Conservation (phyloP, 2,113 vertebrate species). For the Tetrao urogallus region DNA sequence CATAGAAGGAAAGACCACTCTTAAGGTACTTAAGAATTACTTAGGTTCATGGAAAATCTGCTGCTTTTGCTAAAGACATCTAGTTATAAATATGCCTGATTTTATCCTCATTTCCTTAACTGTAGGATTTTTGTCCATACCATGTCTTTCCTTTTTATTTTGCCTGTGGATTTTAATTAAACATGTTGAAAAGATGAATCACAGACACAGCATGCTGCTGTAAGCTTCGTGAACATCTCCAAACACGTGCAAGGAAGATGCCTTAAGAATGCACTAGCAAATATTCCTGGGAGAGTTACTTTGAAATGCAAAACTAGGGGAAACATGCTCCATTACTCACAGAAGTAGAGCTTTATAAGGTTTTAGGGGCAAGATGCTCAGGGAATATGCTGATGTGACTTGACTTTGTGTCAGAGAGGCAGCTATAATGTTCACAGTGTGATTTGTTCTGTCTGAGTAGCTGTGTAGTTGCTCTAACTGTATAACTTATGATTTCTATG, state of each 20-base stretch:
- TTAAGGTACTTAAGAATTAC: conserved; percentile 91
- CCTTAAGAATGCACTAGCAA: not conserved
- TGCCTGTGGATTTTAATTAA: not conserved
- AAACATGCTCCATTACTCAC: not conserved
- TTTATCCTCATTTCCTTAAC: not conserved
- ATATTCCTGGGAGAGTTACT: not conserved
- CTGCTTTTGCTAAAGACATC: not conserved
- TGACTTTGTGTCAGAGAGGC: not conserved
- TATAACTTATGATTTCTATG: not conserved
- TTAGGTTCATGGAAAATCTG: not conserved
- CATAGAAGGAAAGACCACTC: conserved; percentile 89
- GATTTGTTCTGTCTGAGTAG: not conserved
- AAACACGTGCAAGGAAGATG: not conserved
- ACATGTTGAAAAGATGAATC: not conserved
- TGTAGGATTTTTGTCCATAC: not conserved
- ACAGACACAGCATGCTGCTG: not conserved
- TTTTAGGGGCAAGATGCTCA: not conserved
- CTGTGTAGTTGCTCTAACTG: not conserved
- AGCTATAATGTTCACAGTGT: not conserved
- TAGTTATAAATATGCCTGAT: not conserved
- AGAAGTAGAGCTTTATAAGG: not conserved
- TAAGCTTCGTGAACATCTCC: not conserved
- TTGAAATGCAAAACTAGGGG: not conserved
- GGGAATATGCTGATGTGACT: not conserved
- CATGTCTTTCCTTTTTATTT: not conserved